phyloP scores from a whole-genome alignment of 2,113 vertebrate genomes.

The Tragelaphus scriptus region DNA sequence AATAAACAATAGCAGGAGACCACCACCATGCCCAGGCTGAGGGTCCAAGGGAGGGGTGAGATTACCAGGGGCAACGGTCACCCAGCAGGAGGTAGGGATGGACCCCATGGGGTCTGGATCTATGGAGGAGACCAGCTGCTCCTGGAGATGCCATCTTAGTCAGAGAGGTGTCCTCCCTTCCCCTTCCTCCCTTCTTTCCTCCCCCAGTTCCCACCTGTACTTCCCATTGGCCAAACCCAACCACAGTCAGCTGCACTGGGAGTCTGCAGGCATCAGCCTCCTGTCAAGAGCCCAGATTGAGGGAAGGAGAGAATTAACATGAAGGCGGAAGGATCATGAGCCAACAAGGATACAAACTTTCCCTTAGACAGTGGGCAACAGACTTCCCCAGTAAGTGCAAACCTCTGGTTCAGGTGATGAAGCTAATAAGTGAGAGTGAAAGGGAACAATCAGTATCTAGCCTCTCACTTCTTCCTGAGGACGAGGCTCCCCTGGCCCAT shows the following conservation, averaged over 20 bases:
- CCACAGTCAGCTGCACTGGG: background rate
- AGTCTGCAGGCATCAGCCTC: background rate
- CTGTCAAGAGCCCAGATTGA: background rate
- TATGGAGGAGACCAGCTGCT: background rate
- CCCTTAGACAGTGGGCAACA: background rate
- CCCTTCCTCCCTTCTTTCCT: background rate
- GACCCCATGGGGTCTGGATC: background rate
- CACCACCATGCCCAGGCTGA: background rate
- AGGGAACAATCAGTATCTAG: background rate
- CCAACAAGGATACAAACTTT: background rate
- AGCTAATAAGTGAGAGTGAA: background rate
- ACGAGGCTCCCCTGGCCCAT: background rate
- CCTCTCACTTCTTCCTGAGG: background rate
- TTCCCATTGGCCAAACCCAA: background rate
- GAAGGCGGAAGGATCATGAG: background rate
- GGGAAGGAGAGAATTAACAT: background rate
- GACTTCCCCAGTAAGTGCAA: background rate
- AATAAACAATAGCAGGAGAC: background rate
- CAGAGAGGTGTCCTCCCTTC: background rate
- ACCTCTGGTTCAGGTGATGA: background rate
- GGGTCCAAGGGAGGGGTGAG: background rate
- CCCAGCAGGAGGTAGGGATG: background rate
- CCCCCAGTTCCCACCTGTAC: background rate
- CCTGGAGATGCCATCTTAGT: background rate
- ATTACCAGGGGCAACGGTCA: background rate